Evolutionary conservation across 2,888 invertebrate species (phyloP), one percentile per base, ranked within the genome.

Genomic region (Bellardia pandia): DNA sequence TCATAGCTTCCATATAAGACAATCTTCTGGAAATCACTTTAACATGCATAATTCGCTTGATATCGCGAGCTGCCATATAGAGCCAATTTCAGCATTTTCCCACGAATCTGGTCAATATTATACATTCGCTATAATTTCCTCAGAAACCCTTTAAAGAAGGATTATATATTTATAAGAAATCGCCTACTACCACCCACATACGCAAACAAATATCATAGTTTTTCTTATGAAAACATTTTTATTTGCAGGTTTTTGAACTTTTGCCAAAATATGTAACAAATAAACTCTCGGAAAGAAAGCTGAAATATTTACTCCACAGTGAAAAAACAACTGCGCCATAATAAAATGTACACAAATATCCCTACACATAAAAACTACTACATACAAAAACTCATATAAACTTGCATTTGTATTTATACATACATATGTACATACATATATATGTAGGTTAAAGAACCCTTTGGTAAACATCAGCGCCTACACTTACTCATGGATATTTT

Each of bases 181-280:
- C 16, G 0, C 14, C 33, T 11, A 1, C 42, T 53, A 53, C 13
- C 60, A 23, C 37, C 23, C 11, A 23, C 4, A 23, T 16, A 45
- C 37, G 5, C 14, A 40, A 42, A 77, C 9, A n/a, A 66, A 45
- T 4, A 16, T 37, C 6, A 37, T 33, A 60, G 9, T 33, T 58
- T 42, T 51, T 51, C 8, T 37, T 74, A 2, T 14, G 56, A 40
- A 45, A 66, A 74, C 33, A 58, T 1, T 72, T 77, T 71, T 71
- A 45, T 71, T 82, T 83, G 62, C 71, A 83, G 77, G 56, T 58
- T 77, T 83, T 83, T 83, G 83, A 83, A 77, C 83, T 83, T 71
- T 64, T 83, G 77, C 77, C 77, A 83, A 64, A 82, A 60, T 16
- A n/a, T 76, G 58, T 9, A 76, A 75, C 58, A 58, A 75, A 81